phyloP scores from a whole-genome alignment of 2,888 invertebrate genomes.

The Danaus chrysippus region DNA sequence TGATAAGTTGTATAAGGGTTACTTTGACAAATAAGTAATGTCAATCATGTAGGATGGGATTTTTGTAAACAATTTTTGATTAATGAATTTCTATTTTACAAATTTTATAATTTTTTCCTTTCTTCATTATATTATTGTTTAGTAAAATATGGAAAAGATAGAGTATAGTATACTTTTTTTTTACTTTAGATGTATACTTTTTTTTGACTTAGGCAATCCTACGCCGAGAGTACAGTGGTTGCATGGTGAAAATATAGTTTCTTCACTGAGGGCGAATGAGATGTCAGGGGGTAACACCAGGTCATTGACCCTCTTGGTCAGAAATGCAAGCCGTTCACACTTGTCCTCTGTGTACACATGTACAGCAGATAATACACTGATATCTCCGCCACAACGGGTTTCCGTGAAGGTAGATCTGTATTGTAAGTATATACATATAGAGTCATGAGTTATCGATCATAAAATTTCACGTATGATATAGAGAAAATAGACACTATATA shows the following conservation, averaged over 20 bases:
- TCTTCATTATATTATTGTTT: too few species aligned
- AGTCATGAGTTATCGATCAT: conserved; percentile 34
- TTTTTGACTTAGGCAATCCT: conserved; percentile 66
- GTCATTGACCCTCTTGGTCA: conserved; percentile 52
- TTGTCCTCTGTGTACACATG: conserved; percentile 83
- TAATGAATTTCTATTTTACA: too few species aligned
- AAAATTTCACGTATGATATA: too few species aligned
- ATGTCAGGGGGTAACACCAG: conserved; percentile 47
- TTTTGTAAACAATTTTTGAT: too few species aligned
- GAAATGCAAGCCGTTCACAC: conserved; percentile 77
- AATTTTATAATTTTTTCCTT: too few species aligned
- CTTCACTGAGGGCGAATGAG: conserved; percentile 53
- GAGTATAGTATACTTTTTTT: background rate
- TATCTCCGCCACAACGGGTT: conserved; percentile 82
- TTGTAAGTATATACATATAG: conserved; percentile 61
- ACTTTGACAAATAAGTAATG: too few species aligned
- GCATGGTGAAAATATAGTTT: conserved; percentile 59
- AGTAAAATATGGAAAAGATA: too few species aligned
- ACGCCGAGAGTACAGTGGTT: conserved; percentile 69
- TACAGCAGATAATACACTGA: conserved; percentile 84
- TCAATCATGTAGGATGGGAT: too few species aligned
- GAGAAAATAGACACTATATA: too few species aligned
- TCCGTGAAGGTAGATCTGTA: conserved; percentile 84
- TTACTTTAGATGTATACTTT: too few species aligned
- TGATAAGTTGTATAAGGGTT: too few species aligned